A percentile compares a stretch with the other conserved stretches of the same genome.
phyloP scores from a whole-genome alignment of 2,113 vertebrate species.

The Lamprologus lemairii region DNA sequence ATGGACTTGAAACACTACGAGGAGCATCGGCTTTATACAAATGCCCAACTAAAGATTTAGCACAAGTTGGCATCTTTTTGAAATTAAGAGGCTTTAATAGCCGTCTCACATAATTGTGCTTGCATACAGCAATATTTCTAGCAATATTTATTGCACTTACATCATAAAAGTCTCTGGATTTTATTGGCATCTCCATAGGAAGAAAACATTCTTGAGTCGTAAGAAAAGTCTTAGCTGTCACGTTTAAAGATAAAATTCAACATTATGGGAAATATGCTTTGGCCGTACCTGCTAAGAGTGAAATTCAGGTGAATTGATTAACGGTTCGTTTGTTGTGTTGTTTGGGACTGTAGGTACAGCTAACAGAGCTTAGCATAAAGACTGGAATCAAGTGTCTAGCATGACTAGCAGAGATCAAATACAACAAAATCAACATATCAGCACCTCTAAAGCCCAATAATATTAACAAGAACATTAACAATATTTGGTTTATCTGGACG shows the following conservation, averaged over 20 bases:
- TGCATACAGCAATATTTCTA: background rate
- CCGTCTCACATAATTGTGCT: background rate
- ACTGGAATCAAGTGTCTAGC: background rate
- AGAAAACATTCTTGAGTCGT: constrained; percentile 41
- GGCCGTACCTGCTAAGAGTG: background rate
- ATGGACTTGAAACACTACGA: background rate
- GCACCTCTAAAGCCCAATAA: background rate
- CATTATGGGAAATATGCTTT: background rate
- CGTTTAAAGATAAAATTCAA: background rate
- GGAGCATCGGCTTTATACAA: background rate
- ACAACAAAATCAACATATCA: background rate
- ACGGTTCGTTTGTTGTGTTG: background rate
- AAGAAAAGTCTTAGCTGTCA: background rate
- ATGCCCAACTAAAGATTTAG: background rate
- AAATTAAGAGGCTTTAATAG: background rate
- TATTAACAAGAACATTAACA: background rate
- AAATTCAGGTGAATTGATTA: background rate
- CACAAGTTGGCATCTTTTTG: background rate
- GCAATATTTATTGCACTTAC: constrained; percentile 1
- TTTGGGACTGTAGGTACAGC: background rate
- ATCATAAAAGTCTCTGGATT: background rate
- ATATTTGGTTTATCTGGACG: background rate
- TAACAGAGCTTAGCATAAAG: background rate
- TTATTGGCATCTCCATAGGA: background rate
- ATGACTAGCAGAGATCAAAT: background rate